These are phyloP conservation scores for Neodiprion pinetum DNA, from an alignment of 1,140 invertebrate genomes.

Conservation along the genomic window DNA sequence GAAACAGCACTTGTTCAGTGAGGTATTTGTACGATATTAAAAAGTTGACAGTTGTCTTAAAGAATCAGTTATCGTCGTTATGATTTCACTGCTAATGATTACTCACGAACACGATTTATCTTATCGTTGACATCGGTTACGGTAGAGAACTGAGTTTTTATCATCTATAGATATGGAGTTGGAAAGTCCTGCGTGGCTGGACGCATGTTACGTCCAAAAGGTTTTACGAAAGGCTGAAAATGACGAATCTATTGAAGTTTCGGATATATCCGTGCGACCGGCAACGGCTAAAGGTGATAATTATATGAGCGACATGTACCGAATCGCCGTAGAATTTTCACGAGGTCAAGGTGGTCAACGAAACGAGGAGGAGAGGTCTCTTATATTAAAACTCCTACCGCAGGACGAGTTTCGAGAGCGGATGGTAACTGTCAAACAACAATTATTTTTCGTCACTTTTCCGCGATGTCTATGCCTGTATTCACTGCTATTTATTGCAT, in stretches of 20 bases:
- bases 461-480: no score
- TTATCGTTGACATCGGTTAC: no score
- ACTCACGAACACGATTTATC: no score
- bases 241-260: conserved; percentile 48
- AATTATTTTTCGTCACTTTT: no score
- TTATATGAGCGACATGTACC: conserved; percentile 59
- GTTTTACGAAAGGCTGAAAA: conserved; percentile 48
- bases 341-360: conserved; percentile 20
- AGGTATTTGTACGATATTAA: no score
- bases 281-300: conserved; percentile 61
- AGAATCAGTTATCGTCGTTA: no score
- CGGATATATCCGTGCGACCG: conserved; percentile 41
- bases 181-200: conserved; percentile 54
- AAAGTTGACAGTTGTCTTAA: no score
- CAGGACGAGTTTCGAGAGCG: neutral
- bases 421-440: neutral
- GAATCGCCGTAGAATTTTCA: conserved; percentile 39
- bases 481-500: no score
- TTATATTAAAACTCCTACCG: conserved; percentile 51
- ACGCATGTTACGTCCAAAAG: conserved; percentile 52
- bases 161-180: conserved; percentile 17
- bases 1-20: no score
- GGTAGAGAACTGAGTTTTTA: no score
- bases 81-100: no score
- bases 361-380: conserved; percentile 37